phyloP scores from a whole-genome alignment of 1,140 invertebrate species.

The Orchesella cincta region DNA sequence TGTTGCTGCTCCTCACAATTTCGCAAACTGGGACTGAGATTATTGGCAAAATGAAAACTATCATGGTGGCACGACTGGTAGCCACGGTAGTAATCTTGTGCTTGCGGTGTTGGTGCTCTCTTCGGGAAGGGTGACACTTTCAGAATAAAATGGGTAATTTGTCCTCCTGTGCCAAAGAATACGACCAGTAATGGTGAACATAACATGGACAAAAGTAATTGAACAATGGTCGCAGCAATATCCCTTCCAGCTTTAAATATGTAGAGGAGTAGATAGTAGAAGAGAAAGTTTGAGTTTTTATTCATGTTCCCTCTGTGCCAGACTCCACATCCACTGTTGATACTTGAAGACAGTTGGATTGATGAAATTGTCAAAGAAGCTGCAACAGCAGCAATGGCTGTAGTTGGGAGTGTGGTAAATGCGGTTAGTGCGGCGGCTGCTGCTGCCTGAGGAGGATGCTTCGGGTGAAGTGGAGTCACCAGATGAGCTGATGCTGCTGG shows the following conservation, averaged over 20 bases:
- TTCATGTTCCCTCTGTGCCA: not conserved
- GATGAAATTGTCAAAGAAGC: constrained; percentile 19
- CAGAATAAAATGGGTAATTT: not conserved
- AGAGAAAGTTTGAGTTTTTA: constrained; percentile 13
- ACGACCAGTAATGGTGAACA: not conserved
- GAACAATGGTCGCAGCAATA: not conserved
- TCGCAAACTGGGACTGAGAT: not conserved
- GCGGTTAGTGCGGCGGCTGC: not conserved
- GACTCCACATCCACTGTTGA: not conserved
- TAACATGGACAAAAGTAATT: constrained; percentile 8
- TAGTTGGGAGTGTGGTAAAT: constrained; percentile 5
- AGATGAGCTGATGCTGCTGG: not conserved
- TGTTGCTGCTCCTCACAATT: not conserved
- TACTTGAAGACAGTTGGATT: constrained; percentile 18
- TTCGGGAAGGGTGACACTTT: too few species aligned
- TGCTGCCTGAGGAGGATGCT: not conserved
- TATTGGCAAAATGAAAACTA: not conserved
- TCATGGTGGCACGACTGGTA: not conserved
- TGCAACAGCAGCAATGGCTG: not conserved
- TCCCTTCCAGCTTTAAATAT: not conserved
- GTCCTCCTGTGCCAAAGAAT: not conserved
- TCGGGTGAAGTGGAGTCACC: not conserved
- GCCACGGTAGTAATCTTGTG: not conserved
- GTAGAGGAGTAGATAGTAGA: not conserved
- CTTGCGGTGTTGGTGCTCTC: not conserved